A percentile compares a stretch with the other conserved stretches of the same genome.
Conservation (phyloP, 1,140 invertebrate species). For the Papilio xuthus region DNA sequence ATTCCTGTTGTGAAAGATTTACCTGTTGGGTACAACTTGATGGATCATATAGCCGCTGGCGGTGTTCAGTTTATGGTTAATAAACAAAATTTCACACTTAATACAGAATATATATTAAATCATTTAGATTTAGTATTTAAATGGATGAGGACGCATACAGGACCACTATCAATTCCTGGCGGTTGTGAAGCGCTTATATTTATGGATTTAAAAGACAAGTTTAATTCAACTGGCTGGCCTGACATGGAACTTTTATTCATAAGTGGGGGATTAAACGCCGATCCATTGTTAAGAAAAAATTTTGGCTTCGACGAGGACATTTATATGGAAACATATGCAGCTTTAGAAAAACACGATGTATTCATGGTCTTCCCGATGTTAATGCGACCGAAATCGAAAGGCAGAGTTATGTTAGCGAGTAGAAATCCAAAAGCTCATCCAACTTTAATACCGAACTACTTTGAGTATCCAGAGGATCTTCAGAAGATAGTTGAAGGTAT, state of each 20-base stretch:
- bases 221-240: slow-evolving; percentile 85
- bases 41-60: slow-evolving; percentile 89
- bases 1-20: slow-evolving; percentile 86
- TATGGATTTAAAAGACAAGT: slow-evolving; percentile 86
- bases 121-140: slow-evolving; percentile 78
- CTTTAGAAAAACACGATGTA: slow-evolving; percentile 80
- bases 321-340: slow-evolving; percentile 79
- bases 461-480: slow-evolving; percentile 85
- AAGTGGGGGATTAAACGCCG: slow-evolving; percentile 80
- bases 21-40: slow-evolving; percentile 89
- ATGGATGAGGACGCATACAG: slow-evolving; percentile 79
- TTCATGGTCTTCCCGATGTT: slow-evolving; percentile 87
- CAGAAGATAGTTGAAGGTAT: slow-evolving; percentile 85
- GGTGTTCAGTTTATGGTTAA: slow-evolving; percentile 86
- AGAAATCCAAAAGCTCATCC: slow-evolving; percentile 89
- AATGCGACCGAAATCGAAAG: slow-evolving; percentile 88
- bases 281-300: slow-evolving; percentile 78
- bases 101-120: slow-evolving; percentile 65
- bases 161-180: slow-evolving; percentile 88
- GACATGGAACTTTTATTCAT: slow-evolving; percentile 89
- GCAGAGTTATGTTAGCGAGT: slow-evolving; percentile 85
- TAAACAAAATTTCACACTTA: slow-evolving; percentile 65
- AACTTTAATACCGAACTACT: slow-evolving; percentile 91
- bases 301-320: slow-evolving; percentile 84
- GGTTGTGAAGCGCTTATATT: slow-evolving; percentile 91